These are phyloP conservation scores for Agriopis leucophaearia DNA, from an alignment of 2,888 invertebrate species.

Conservation along the genomic window DNA sequence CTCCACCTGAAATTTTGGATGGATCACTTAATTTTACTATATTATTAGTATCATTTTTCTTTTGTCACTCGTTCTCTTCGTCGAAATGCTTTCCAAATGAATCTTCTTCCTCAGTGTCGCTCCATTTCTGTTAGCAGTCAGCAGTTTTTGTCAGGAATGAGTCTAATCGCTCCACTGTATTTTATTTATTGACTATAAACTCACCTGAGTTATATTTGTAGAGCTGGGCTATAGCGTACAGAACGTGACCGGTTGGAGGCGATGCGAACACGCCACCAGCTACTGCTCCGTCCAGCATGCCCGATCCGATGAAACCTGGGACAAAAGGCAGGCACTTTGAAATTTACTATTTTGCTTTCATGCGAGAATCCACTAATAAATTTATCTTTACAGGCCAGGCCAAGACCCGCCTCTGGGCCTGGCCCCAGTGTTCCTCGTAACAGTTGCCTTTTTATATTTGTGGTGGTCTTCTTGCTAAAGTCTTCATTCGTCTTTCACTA, in stretches of 20 bases:
- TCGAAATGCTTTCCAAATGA: background rate
- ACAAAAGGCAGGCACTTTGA: slow-evolving; percentile 14
- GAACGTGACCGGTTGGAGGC: slow-evolving; percentile 89
- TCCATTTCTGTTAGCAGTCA: too few species aligned
- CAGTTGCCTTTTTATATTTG: too few species aligned
- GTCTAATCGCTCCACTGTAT: too few species aligned
- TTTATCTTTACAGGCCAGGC: background rate
- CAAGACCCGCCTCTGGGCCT: too few species aligned
- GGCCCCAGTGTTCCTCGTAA: too few species aligned
- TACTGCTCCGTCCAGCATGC: slow-evolving; percentile 92
- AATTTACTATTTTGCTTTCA: background rate
- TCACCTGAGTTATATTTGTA: slow-evolving; percentile 86
- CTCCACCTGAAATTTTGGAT: slow-evolving; percentile 82
- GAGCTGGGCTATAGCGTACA: slow-evolving; percentile 88
- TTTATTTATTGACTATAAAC: background rate
- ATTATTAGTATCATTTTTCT: background rate
- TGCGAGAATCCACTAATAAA: background rate
- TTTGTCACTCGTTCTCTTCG: background rate
- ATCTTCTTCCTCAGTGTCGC: background rate
- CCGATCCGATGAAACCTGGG: slow-evolving; percentile 91
- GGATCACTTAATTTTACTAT: background rate
- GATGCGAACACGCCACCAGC: slow-evolving; percentile 92
- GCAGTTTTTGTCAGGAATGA: too few species aligned
- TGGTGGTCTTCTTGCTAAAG: too few species aligned
- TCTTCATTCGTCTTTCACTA: background rate